Evolutionary conservation across 2,113 vertebrate species (phyloP).

Genomic region (Tragelaphus strepsiceros): DNA sequence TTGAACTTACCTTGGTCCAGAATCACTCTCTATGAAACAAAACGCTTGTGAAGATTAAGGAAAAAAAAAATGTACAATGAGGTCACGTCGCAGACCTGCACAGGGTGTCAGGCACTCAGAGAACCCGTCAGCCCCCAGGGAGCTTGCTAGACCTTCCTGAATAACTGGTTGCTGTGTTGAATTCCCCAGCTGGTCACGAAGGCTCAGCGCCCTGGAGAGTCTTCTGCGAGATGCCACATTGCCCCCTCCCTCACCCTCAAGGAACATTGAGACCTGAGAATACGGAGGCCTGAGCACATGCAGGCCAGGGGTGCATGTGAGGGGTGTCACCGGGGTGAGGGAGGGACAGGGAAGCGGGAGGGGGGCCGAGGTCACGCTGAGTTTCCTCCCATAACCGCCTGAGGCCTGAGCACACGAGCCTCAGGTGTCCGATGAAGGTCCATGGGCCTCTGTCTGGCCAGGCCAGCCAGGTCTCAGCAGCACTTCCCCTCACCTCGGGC

Average conservation of each 20-base stretch:
- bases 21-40: background rate
- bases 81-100: background rate
- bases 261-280: background rate
- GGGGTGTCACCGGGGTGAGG: background rate
- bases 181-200: background rate
- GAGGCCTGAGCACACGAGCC: background rate
- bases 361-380: background rate
- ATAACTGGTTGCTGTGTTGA: background rate
- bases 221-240: background rate
- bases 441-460: background rate
- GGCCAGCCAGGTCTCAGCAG: background rate
- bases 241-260: accelerated
- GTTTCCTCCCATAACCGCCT: background rate
- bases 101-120: background rate
- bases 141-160: background rate
- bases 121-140: background rate
- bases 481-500: no score
- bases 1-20: background rate
- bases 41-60: background rate
- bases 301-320: background rate
- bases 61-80: background rate
- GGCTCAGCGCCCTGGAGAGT: background rate
- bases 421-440: background rate
- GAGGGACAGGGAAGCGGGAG: background rate
- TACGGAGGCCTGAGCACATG: no score